Evolutionary conservation across 2,888 invertebrate species (phyloP).

Genomic region (Lasioglossum calceatum): DNA sequence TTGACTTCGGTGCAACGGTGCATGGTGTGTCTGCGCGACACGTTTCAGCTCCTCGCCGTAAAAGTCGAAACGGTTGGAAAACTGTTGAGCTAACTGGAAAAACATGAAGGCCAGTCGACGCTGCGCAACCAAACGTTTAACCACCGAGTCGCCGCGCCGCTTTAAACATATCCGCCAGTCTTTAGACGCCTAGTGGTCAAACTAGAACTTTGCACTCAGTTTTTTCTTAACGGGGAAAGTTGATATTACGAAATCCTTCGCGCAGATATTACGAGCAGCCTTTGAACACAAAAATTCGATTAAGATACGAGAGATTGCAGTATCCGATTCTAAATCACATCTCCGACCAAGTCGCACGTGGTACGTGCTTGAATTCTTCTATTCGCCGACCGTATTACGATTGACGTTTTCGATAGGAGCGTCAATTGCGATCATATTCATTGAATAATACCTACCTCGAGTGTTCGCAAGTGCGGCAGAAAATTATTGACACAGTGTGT

Average conservation of each 20-base stretch:
- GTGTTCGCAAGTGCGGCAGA: no score
- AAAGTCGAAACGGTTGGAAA: slow-evolving; percentile 3
- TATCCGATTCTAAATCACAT: background rate
- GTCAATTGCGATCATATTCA: no score
- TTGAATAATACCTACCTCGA: no score
- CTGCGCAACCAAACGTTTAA: slow-evolving; percentile 4
- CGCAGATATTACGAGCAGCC: background rate
- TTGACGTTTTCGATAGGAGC: no score
- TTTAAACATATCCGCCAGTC: background rate
- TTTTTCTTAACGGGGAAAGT: slow-evolving; percentile 1
- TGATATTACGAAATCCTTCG: background rate
- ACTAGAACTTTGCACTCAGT: slow-evolving; percentile 1
- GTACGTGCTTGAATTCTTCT: no score
- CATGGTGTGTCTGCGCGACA: background rate
- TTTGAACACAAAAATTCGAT: background rate
- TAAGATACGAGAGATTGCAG: background rate
- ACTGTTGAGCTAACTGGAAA: background rate
- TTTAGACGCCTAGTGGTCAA: slow-evolving; percentile 1
- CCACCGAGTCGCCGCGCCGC: background rate
- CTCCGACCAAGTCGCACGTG: background rate
- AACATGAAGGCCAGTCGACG: background rate
- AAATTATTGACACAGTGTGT: no score
- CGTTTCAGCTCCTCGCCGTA: background rate
- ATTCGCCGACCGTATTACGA: no score
- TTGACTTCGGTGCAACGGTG: background rate